Evolutionary conservation across 2,888 invertebrate genomes (phyloP), one percentile per base, ranked within the genome.

Genomic region (Eupithecia insigniata): DNA sequence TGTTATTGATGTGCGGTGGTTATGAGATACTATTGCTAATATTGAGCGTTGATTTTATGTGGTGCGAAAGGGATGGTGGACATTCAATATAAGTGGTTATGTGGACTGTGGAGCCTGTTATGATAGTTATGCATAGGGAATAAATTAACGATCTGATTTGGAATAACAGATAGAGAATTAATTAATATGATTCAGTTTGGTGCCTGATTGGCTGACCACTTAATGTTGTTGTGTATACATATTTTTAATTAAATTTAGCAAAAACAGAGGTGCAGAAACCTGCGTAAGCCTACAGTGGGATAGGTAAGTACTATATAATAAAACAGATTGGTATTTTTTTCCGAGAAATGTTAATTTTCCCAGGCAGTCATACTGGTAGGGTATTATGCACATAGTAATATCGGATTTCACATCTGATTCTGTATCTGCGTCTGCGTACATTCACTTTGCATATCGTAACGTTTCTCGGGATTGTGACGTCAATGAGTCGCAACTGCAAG

Each of bases 11-110:
- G 80, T 80, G 79, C 79, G 76, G 77, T 73, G 77, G 79, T 78
- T 80, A 85, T 85, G 85, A 82, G 85, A 84, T 85, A 84, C 80
- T 83, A 84, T 85, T 84, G 85, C 85, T 85, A 84, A 84, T 85
- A 85, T 83, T 80, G 84, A 78, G 78, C 82, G 84, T 83, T 84
- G 85, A 83, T 84, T 81, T 82, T 81, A 83, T 75, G 80, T 79
- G 76, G 80, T 77, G 80, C 73, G 78, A 79, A 76, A 78, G 75
- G 79, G 79, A 79, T 74, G 67, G 69, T 69, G 71, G 73, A 66
- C 69, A 67, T 66, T 61, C 70, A 66, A 72, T 65, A 70, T 78
- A 76, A 74, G 75, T 78, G 51, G 39, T n/a, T 55, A 46, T 65
- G 67, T 69, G 66, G 67, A 55, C 36, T 65, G 67, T 69, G 66